Base-by-base conservation (phyloP, 2,113 vertebrate species). In the Hiodon tergisus region DNA sequence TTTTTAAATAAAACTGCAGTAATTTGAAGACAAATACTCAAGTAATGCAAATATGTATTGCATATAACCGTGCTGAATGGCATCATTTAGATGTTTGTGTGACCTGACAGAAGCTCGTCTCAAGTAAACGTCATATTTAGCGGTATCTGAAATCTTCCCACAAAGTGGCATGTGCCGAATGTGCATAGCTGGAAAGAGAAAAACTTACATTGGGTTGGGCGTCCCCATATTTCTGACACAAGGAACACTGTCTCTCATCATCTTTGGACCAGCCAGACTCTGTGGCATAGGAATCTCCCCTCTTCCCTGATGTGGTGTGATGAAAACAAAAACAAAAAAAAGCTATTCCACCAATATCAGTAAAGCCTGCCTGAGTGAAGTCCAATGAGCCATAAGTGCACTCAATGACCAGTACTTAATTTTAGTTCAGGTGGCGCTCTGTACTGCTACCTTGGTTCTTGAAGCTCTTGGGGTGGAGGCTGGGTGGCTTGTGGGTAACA, bases 211-310 rank as follows among this genome's bases (percentile, higher is more conserved):
- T 89, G 3, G 94, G 91, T 75, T 88, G 87, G 0, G 87, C 90
- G 50, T 96, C 95, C 57, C 94, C 94, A 13, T 84, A 89, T 53
- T 93, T 91, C 65, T 94, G 93, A 73, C 95, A 96, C 14, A 96
- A 86, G 0, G 90, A 89, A 79, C 95, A 96, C 79, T 94, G 94
- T 4, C 95, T 88, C 71, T 82, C 68, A 78, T 96, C 94, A 14
- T 87, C 84, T 72, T 87, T 72, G 68, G 59, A 69, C 58, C 85
- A 66, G 67, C 81, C 82, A 3, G 82, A 83, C 67, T 88, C 77
- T 17, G 10, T 31, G 50, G 0, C 6, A 8, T 14, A 74, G 75
- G 14, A 71, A 76, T 4, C 78, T 60, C 31, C 72, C 77, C 50
- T 84, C 72, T 65, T 85, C 61, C 76, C 88, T 87, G 66, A 77